Base-by-base conservation (phyloP, 2,888 invertebrate species). In the Drosophila suboccidentalis region DNA sequence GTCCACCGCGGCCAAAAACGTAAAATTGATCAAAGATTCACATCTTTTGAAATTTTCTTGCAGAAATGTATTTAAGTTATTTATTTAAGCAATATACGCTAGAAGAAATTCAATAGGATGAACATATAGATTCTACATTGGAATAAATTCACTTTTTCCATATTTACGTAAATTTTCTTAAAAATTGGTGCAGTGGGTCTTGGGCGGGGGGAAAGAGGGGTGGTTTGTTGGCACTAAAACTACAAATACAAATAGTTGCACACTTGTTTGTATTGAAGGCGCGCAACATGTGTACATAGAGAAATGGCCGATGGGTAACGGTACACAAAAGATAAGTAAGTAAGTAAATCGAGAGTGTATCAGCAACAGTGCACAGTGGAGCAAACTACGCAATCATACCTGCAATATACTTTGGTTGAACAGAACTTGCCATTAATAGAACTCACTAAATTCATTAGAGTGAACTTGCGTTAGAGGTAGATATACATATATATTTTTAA, bases 231-330 rank as follows among this genome's bases (percentile, higher is more conserved):
- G 66, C 67, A 85, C 64, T 75, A 69, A 76, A 78, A 75, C 87
- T 67, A 87, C 58, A 69, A 62, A 36, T 49, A 76, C 80, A 86
- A 88, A 88, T 79, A 82, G 71, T 78, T 88, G 86, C 80, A 86
- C 62, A 73, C 68, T 87, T 66, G 34, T 50, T 58, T 74, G 55
- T 54, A 15, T 19, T n/a, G n/a, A 17, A 57, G 39, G 43, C 51
- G 62, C 51, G 54, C 68, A 47, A 47, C 50, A 29, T 43, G 29
- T 67, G 17, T 53, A 67, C 61, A 63, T 51, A 55, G 51, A 41
- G 46, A 55, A 55, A 65, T 59, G 64, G 43, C 49, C 49, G 58
- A 67, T 73, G 66, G 71, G 58, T 68, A 71, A 61, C 75, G 79
- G 79, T 73, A 82, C 44, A 78, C 63, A 73, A 70, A 66, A 60